Evolutionary conservation across 2,113 vertebrate genomes (phyloP), one percentile per base, ranked within the genome.

Genomic region (Pachyramphus minor): DNA sequence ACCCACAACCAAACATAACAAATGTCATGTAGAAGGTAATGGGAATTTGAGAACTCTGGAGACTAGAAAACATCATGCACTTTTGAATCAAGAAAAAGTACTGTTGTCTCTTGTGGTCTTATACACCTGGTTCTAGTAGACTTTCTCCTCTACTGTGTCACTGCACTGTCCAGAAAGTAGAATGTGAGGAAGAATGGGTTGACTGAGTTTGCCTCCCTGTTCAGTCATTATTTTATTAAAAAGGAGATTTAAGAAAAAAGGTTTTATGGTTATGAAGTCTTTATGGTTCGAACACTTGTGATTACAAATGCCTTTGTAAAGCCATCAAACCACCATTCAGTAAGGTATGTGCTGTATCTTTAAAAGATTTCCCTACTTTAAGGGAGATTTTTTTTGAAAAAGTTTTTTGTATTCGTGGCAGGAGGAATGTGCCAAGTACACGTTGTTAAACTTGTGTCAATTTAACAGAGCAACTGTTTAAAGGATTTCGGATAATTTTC

Each of bases 401-500:
- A 59, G 33, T 24, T 64, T 73, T 64, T 88, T 87, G 84, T 69
- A 80, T 93, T 95, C 35, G 62, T 95, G 92, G 87, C 84, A 95
- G 86, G 78, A 67, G 42, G 77, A 94, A 89, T 3, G 27, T 90
- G 94, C 85, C 90, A 94, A 93, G 84, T 76, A 68, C 91, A 56
- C 5, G 6, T 80, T 88, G 68, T 90, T 91, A 87, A 90, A 89
- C 42, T 94, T 47, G 58, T 91, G 94, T 93, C 92, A 69, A 23
- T 96, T 87, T 87, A 89, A 76, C 69, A 75, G 88, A 44, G 74
- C 58, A 89, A 94, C 84, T 78, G 83, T 91, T 95, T 86, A 78
- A 96, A 82, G 52, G 45, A 56, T 89, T 89, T 81, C 0, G 4
- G 68, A 88, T 75, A 79, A 88, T 84, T 97, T 95, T 94, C 86